Evolutionary conservation across 2,888 invertebrate genomes (phyloP).

Genomic region (Gibbula magus): DNA sequence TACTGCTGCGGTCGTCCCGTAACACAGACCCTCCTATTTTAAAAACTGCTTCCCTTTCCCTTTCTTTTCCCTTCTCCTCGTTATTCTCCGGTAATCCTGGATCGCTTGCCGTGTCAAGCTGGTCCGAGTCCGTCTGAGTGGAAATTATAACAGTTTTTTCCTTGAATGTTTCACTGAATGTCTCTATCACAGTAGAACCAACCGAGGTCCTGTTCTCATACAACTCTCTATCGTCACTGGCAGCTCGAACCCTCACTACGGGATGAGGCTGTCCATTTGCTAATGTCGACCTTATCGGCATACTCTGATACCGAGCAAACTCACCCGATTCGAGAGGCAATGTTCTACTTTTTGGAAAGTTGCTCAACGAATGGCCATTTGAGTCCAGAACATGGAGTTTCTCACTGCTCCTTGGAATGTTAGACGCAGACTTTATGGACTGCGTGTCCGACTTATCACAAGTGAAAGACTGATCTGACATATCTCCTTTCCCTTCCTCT

Average conservation of each 20-base stretch:
- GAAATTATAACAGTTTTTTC: constrained; percentile 27
- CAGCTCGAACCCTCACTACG: not conserved
- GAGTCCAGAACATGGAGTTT: constrained; percentile 3
- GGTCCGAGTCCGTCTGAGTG: not conserved
- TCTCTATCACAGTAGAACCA: not conserved
- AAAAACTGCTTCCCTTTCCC: constrained; percentile 31
- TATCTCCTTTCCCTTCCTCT: constrained; percentile 47
- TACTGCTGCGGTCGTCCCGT: constrained; percentile 57
- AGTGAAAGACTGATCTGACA: not conserved
- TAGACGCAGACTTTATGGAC: constrained; percentile 3
- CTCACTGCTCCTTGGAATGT: constrained; percentile 13
- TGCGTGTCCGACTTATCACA: constrained; percentile 34
- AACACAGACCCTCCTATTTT: constrained; percentile 32
- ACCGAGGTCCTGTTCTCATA: not conserved
- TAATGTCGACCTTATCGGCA: constrained; percentile 39
- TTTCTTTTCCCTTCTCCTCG: constrained; percentile 15
- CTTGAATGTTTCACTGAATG: not conserved
- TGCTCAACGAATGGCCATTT: not conserved
- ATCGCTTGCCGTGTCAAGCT: not conserved
- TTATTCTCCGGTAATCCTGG: not conserved
- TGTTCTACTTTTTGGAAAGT: constrained; percentile 48
- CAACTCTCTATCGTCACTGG: not conserved
- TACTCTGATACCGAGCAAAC: constrained; percentile 42
- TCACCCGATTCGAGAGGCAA: constrained; percentile 48
- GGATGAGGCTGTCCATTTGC: constrained; percentile 7